Percentiles rank a stretch among this genome's conserved stretches.
phyloP scores from a whole-genome alignment of 2,797 vertebrate species.

The Otolemur crassicaudatus region DNA sequence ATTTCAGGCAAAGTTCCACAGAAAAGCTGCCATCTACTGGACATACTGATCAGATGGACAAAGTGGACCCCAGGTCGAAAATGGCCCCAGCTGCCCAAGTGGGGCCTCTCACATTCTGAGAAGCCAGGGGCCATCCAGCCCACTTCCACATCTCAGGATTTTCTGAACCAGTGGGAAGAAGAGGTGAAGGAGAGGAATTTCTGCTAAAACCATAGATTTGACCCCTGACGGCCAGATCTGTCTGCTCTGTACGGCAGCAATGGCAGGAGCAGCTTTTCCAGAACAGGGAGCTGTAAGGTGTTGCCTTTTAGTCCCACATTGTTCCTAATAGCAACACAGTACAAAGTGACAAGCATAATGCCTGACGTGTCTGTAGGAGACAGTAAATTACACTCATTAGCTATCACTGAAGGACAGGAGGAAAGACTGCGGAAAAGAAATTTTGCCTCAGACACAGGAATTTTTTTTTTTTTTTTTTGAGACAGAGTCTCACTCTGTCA shows the following conservation, averaged over 20 bases:
- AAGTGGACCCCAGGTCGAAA: neutral
- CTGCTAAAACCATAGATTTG: neutral
- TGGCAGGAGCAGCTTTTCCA: neutral
- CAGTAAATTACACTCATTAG: constrained; percentile 3
- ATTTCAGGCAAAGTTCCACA: neutral
- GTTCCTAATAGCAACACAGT: neutral
- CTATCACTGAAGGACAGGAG: neutral
- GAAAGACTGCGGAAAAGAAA: neutral
- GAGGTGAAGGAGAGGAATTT: neutral
- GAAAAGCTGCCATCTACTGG: neutral
- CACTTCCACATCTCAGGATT: neutral
- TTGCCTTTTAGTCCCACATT: neutral
- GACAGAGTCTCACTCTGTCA: no score
- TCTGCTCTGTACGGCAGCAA: neutral
- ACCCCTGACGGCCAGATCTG: neutral
- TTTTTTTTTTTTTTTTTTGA: no score
- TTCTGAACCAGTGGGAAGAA: neutral
- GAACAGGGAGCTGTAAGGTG: neutral
- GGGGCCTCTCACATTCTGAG: neutral
- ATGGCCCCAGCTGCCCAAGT: neutral
- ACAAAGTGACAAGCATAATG: neutral
- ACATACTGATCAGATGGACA: neutral
- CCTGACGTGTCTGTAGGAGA: neutral
- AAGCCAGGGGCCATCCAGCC: neutral
- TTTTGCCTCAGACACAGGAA: neutral